Conservation (phyloP, 2,888 invertebrate genomes). For the Polydrusus cervinus region DNA sequence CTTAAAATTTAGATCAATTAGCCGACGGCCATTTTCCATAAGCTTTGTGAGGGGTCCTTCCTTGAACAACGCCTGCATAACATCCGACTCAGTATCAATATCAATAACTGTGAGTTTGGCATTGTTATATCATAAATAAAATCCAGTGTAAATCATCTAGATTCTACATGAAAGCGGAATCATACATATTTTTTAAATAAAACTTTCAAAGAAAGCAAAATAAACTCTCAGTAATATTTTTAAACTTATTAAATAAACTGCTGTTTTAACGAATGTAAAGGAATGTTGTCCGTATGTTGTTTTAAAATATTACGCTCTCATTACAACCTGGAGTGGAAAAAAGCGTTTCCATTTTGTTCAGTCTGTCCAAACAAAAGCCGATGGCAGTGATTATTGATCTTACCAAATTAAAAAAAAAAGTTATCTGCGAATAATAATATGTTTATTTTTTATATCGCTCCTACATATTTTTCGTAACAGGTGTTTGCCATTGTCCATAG, state of each 20-base stretch:
- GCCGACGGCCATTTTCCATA: too few species aligned
- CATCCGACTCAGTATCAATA: too few species aligned
- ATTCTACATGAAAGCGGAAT: too few species aligned
- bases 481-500: too few species aligned
- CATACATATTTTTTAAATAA: not conserved
- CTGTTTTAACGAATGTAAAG: not conserved
- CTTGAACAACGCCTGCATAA: too few species aligned
- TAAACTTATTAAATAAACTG: constrained; percentile 2
- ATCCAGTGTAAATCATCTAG: too few species aligned
- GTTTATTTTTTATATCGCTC: not conserved
- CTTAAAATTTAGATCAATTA: too few species aligned
- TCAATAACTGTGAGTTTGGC: too few species aligned
- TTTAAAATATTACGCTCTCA: not conserved
- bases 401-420: not conserved
- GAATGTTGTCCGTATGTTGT: not conserved
- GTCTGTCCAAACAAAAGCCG: not conserved
- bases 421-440: not conserved
- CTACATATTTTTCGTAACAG: not conserved
- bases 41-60: too few species aligned
- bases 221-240: not conserved
- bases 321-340: not conserved
- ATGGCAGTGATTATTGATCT: constrained; percentile 11
- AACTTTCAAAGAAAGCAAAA: constrained; percentile 7
- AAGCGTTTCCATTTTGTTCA: not conserved
- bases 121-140: too few species aligned